These are phyloP conservation scores for Agrotis exclamationis DNA, from an alignment of 2,888 invertebrate genomes.

Conservation along the genomic window DNA sequence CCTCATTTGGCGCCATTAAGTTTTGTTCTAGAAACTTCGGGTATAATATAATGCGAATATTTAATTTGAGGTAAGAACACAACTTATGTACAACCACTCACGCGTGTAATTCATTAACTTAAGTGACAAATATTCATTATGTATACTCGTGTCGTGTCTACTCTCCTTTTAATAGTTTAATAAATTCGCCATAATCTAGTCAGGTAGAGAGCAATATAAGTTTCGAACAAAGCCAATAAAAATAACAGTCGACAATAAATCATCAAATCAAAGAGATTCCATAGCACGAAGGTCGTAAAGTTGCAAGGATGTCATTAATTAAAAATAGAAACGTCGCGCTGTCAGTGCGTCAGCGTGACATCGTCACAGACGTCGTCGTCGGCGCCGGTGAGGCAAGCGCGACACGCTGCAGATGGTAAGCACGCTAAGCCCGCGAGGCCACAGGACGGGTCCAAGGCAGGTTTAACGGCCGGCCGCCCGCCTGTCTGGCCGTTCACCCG, in stretches of 20 bases:
- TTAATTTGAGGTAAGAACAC: constrained; percentile 36
- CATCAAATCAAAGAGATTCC: constrained; percentile 14
- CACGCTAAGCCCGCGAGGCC: constrained; percentile 79
- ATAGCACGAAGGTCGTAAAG: constrained; percentile 18
- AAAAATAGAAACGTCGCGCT: constrained; percentile 39
- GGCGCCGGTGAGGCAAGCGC: constrained; percentile 60
- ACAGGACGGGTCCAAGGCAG: constrained; percentile 84
- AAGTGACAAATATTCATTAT: constrained; percentile 20
- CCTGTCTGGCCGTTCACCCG: constrained; percentile 91
- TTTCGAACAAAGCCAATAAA: constrained; percentile 9
- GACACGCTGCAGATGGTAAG: constrained; percentile 66
- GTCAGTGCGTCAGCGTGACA: constrained; percentile 37
- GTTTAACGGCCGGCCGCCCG: constrained; percentile 90
- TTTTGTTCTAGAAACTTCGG: constrained; percentile 57
- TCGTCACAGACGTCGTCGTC: constrained; percentile 56
- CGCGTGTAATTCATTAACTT: constrained; percentile 31
- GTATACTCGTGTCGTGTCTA: constrained; percentile 8
- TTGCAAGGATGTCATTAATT: constrained; percentile 36
- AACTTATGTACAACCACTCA: constrained; percentile 23
- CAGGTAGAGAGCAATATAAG: not conserved
- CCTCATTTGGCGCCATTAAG: constrained; percentile 53
- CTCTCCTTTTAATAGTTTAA: constrained; percentile 6
- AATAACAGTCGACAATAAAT: constrained; percentile 15
- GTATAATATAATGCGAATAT: constrained; percentile 35
- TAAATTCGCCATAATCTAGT: not conserved